These are phyloP conservation scores for Opisthograptis luteolata DNA, from an alignment of 2,888 invertebrate species.

Conservation along the genomic window DNA sequence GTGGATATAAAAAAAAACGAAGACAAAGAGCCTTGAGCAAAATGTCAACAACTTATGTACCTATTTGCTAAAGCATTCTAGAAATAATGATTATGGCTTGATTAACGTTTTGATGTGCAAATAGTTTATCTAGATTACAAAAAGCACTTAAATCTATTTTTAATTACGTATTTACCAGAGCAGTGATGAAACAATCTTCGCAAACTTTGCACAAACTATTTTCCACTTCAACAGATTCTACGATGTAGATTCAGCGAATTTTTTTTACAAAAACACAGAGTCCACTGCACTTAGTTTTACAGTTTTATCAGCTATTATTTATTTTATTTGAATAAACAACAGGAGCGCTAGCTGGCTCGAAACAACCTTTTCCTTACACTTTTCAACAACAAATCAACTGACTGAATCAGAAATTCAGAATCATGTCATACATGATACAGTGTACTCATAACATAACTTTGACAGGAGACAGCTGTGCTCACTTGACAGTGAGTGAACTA, in stretches of 20 bases:
- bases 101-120: neutral
- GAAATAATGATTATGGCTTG: no score
- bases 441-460: no score
- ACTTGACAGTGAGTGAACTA: no score
- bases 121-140: no score
- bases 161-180: conserved; percentile 14
- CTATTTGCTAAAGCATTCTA: no score
- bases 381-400: no score
- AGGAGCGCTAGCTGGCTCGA: conserved; percentile 2
- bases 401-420: no score
- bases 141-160: neutral
- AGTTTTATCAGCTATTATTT: conserved; percentile 2
- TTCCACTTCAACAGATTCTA: conserved; percentile 4
- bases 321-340: conserved; percentile 8
- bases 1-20: neutral
- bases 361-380: no score
- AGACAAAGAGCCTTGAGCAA: neutral
- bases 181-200: conserved; percentile 4
- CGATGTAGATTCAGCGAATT: neutral
- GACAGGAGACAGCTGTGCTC: no score
- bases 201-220: neutral
- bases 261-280: neutral
- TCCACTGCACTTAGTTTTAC: neutral
- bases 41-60: no score
- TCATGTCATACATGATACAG: no score